Evolutionary conservation across 1,140 invertebrate species (phyloP).

Genomic region (fruit fly (Drosophila melanogaster)): Release_6_plus_ISO1_MT NC_004354.4:6948501-6949000

Average conservation of each 20-base stretch:
- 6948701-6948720: slow-evolving; percentile 32
- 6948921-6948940: too few relatives aligned
- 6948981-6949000: too few relatives aligned
- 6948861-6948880: neutral
- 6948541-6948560: neutral
- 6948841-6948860: neutral
- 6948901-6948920: neutral
- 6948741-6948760: slow-evolving; percentile 5
- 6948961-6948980: too few relatives aligned
- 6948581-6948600: slow-evolving; percentile 22
- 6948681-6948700: slow-evolving; percentile 16
- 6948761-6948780: slow-evolving; percentile 11
- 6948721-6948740: slow-evolving; percentile 26
- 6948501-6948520: neutral
- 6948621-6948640: slow-evolving; percentile 72
- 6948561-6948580: slow-evolving; percentile 17
- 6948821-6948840: neutral
- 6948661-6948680: slow-evolving; percentile 21
- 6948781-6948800: slow-evolving; percentile 9
- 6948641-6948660: slow-evolving; percentile 75
- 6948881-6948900: neutral
- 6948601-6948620: slow-evolving; percentile 37
- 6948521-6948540: neutral
- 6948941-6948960: too few relatives aligned
- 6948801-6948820: slow-evolving; percentile 51